Conservation (phyloP, 2,797 vertebrate genomes). For the Melanotaenia boesemani region DNA sequence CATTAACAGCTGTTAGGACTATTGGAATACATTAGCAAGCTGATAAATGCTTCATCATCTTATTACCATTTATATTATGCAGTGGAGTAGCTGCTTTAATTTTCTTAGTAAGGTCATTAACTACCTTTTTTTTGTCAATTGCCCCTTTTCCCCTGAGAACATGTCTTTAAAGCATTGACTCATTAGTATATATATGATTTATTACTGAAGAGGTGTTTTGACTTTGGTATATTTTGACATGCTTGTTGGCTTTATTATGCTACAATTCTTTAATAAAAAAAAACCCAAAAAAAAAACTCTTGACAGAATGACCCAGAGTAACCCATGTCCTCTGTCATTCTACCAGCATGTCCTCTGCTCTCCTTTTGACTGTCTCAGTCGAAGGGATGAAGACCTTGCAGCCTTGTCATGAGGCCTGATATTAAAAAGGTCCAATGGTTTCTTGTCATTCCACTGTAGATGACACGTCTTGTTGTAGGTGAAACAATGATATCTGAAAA, state of each 20-base stretch:
- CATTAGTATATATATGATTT: constrained; percentile 2
- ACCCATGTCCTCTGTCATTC: constrained; percentile 8
- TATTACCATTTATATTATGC: neutral
- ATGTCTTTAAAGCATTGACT: neutral
- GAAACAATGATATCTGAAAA: too few relatives aligned
- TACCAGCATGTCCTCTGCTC: neutral
- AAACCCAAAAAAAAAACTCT: neutral
- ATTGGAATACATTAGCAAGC: neutral
- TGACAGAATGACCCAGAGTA: neutral
- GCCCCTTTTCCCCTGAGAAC: neutral
- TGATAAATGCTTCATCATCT: neutral
- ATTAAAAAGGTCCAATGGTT: constrained; percentile 15
- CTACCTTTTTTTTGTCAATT: neutral
- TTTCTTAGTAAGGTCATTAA: neutral
- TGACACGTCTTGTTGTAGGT: neutral
- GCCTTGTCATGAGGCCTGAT: neutral
- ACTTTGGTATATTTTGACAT: neutral
- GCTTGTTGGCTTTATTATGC: constrained; percentile 6
- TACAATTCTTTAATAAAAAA: constrained; percentile 13
- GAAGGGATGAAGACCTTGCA: neutral
- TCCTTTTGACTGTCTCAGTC: neutral
- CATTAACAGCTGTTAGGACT: constrained; percentile 2
- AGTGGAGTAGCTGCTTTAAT: neutral
- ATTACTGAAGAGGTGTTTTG: neutral
- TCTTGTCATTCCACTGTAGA: neutral